Base-by-base conservation (phyloP, 2,797 vertebrate genomes). In the Danio aesculapii region DNA sequence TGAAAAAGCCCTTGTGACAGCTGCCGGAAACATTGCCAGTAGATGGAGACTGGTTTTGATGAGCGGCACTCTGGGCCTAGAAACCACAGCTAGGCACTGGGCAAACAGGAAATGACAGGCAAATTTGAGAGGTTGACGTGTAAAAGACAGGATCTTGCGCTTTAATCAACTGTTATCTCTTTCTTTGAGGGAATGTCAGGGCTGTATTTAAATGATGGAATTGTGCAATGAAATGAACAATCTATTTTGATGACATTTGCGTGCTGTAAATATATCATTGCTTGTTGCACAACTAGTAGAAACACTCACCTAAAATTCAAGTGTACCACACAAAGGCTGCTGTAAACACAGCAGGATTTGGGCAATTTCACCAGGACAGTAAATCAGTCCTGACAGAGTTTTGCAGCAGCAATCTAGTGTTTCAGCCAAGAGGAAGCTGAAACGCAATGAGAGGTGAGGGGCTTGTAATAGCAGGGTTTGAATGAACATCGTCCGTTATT, bases 371-470 rank as follows among this genome's bases (percentile, higher is more conserved):
- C 47, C 72, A 53, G 69, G 66, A 84, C 74, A 62, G 82, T 85
- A 84, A 82, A 84, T 85, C 79, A 84, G 75, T 75, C 62, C 30
- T 76, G 72, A 71, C 53, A 41, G 57, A 77, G 17, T 68, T 75
- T 67, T 72, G 43, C 47, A 50, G 47, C 8, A 19, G 75, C 21
- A 58, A 79, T 78, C 62, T 64, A 74, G 64, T 30, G 58, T 82
- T 82, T 83, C 73, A 71, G 58, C 49, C 46, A 16, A 14, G 81
- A 44, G 41, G 75, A 81, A 59, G 68, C 58, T 62, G 61, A 84
- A 75, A 66, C 17, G 43, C 30, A 46, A 46, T 10, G 8, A 30
- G 63, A 81, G 64, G 76, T 50, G 81, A 71, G 68, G 61, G 17
- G 67, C 50, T 81, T 81, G 82, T 88, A 80, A 83, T 79, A 82